phyloP scores from a whole-genome alignment of 2,888 invertebrate species.

The Tetheella fluctuosa region DNA sequence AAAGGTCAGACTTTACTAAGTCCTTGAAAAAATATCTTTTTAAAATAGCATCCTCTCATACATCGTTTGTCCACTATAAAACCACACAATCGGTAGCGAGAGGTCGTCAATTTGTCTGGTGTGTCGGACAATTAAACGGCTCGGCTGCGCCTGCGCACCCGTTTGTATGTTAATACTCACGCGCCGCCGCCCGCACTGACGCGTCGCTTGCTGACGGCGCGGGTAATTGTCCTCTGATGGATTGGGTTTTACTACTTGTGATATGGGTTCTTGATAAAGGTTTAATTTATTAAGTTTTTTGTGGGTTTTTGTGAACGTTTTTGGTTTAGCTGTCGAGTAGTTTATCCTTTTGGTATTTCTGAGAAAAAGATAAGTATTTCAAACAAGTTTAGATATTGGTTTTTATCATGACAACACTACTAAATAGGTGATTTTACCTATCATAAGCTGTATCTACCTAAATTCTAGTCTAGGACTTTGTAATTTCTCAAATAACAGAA shows the following conservation, averaged over 20 bases:
- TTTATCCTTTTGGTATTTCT: not conserved
- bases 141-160: slow-evolving; percentile 37
- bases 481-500: too few relatives aligned
- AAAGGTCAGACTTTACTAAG: not conserved
- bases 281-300: slow-evolving; percentile 3
- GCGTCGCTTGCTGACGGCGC: slow-evolving; percentile 19
- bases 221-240: slow-evolving; percentile 4
- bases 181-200: slow-evolving; percentile 30
- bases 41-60: not conserved
- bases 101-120: slow-evolving; percentile 49
- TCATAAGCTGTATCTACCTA: too few relatives aligned
- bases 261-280: not conserved
- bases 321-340: not conserved
- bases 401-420: too few relatives aligned
- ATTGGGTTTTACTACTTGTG: slow-evolving; percentile 4
- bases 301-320: not conserved
- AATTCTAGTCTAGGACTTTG: too few relatives aligned
- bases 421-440: too few relatives aligned
- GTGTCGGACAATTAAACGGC: slow-evolving; percentile 38
- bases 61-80: slow-evolving; percentile 6
- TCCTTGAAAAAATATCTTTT: not conserved
- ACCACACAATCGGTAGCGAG: slow-evolving; percentile 23
- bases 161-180: slow-evolving; percentile 51
- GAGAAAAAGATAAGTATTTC: not conserved
- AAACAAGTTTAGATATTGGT: too few relatives aligned